Base-by-base conservation (phyloP, 2,888 invertebrate species). In the Elysia crispata region DNA sequence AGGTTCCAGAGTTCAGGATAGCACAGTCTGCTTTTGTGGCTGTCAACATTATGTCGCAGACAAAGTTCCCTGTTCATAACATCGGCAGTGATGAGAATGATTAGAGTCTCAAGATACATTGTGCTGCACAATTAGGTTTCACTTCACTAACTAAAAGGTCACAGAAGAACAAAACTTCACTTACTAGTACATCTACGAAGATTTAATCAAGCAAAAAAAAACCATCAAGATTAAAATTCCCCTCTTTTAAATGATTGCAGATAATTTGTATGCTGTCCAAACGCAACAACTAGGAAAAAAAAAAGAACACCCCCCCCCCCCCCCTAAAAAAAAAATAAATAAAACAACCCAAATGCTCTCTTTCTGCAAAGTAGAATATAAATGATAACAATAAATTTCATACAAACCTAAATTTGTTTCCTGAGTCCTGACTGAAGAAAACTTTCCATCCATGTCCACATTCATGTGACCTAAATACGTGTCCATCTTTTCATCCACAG, bases 381-480 rank as follows among this genome's bases (percentile, higher is more conserved):
- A n/a, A n/a, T n/a, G n/a, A n/a, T n/a, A n/a, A n/a, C n/a, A n/a
- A n/a, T n/a, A n/a, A n/a, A n/a, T n/a, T n/a, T n/a, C n/a, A 11
- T 0, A 76, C 77, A 79, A 95, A 86, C 97, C 97, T 60, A 97
- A 93, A 93, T 97, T 97, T n/a, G 96, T 96, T 93, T 97, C 97
- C 82, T 94, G 93, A 0, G 96, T 95, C 28, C 97, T 93, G 77
- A 97, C 95, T 62, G 94, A 94, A 0, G 95, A 94, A 93, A 97
- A 97, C 78, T 96, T 93, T 0, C 97, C 97, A 90, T 97, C 97
- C 67, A 97, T 92, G 18, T 96, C 96, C n/a, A 96, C 96, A 82
- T 95, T 94, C 93, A 97, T 96, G 87, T 95, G 94, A 72, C 97
- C 97, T 25, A 97, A 93, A 0, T 96, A 94, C 87, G 96, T 95